Conservation (phyloP, 2,797 vertebrate genomes). For the Todus mexicanus region DNA sequence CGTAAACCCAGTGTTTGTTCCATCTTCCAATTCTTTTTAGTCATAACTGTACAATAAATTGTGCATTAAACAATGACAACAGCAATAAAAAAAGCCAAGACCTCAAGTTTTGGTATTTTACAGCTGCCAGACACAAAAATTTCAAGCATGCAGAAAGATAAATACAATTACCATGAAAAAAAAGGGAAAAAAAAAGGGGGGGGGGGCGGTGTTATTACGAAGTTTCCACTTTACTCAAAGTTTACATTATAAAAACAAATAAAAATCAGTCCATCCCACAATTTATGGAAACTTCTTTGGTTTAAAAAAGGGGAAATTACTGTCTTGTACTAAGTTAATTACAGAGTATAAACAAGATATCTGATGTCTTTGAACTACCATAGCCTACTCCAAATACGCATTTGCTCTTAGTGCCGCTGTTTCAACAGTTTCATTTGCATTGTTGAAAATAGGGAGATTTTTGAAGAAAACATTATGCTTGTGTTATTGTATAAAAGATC, state of each 20-base stretch:
- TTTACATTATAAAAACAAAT: background rate
- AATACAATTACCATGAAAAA: background rate
- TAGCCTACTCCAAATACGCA: background rate
- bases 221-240: too few species aligned
- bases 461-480: background rate
- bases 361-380: background rate
- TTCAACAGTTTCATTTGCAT: background rate
- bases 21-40: background rate
- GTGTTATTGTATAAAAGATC: background rate
- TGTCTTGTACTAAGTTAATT: background rate
- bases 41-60: background rate
- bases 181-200: background rate
- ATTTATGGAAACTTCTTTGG: background rate
- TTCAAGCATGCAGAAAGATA: background rate
- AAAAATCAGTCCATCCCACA: background rate
- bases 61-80: background rate
- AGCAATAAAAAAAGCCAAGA: background rate
- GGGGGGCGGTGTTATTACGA: too few species aligned
- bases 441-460: background rate
- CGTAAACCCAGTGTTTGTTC: background rate
- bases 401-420: background rate
- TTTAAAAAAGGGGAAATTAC: background rate
- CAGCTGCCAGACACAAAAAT: background rate
- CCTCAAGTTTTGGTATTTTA: background rate
- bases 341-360: background rate